These are phyloP conservation scores for Oxyscelio sp. DNA, from an alignment of 2,888 invertebrate genomes.

Conservation along the genomic window DNA sequence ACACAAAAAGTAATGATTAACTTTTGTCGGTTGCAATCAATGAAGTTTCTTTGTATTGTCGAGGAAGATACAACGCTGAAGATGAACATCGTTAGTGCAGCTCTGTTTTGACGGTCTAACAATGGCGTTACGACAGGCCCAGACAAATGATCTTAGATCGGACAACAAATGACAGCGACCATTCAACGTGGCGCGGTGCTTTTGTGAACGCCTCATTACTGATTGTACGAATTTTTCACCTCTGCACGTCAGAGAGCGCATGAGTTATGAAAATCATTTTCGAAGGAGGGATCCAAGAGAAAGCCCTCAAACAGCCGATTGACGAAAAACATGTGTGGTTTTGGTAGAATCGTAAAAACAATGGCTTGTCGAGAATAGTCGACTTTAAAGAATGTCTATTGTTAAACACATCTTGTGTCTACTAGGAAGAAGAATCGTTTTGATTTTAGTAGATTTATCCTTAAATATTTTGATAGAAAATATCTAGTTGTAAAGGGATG, in stretches of 20 bases:
- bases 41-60: slow-evolving; percentile 59
- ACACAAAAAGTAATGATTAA: slow-evolving; percentile 64
- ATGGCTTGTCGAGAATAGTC: not conserved
- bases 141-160: slow-evolving; percentile 86
- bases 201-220: slow-evolving; percentile 86
- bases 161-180: slow-evolving; percentile 88
- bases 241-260: slow-evolving; percentile 74
- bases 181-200: slow-evolving; percentile 79
- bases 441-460: too few relatives aligned
- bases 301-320: too few relatives aligned
- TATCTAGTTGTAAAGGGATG: too few relatives aligned
- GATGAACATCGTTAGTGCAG: slow-evolving; percentile 84
- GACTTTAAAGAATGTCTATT: too few relatives aligned
- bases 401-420: too few relatives aligned
- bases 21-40: slow-evolving; percentile 60
- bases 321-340: too few relatives aligned
- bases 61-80: slow-evolving; percentile 49
- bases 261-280: slow-evolving; percentile 64
- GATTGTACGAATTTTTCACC: slow-evolving; percentile 86
- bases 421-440: too few relatives aligned
- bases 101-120: slow-evolving; percentile 87
- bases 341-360: not conserved
- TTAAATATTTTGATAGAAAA: too few relatives aligned
- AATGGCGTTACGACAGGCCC: slow-evolving; percentile 81
- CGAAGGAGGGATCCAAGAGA: too few relatives aligned